Evolutionary conservation across 2,797 vertebrate genomes (phyloP).

Genomic region (Chelon auratus): DNA sequence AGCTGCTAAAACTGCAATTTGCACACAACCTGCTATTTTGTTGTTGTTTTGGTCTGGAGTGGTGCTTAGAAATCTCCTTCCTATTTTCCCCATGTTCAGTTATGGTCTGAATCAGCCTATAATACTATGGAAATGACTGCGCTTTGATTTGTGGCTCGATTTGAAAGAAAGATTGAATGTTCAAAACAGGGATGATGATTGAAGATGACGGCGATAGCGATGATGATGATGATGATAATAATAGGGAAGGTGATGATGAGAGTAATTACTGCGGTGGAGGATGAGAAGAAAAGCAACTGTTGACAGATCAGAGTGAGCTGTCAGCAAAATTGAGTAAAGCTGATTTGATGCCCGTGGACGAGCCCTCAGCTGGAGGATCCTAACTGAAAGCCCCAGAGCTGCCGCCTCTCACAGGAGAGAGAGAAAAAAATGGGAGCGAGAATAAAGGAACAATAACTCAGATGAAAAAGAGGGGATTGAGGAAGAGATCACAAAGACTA

Average conservation of each 20-base stretch:
- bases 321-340: slow-evolving; percentile 64
- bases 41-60: slow-evolving; percentile 30
- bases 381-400: slow-evolving; percentile 32
- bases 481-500: slow-evolving; percentile 60
- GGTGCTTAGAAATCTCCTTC: slow-evolving; percentile 16
- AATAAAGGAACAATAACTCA: slow-evolving; percentile 57
- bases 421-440: slow-evolving; percentile 13
- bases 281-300: slow-evolving; percentile 56
- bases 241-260: slow-evolving; percentile 46
- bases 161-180: slow-evolving; percentile 22
- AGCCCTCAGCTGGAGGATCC: slow-evolving; percentile 52
- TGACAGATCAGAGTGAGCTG: slow-evolving; percentile 59
- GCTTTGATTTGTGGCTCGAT: slow-evolving; percentile 13
- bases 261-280: slow-evolving; percentile 35
- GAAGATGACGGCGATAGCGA: slow-evolving; percentile 36
- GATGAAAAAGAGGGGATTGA: slow-evolving; percentile 48
- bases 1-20: slow-evolving; percentile 45
- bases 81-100: slow-evolving; percentile 14
- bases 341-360: slow-evolving; percentile 61
- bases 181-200: slow-evolving; percentile 45
- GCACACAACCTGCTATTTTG: slow-evolving; percentile 42
- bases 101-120: slow-evolving; percentile 2
- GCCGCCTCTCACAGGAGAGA: slow-evolving; percentile 17
- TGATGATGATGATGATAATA: slow-evolving; percentile 37
- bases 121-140: slow-evolving; percentile 27